Base-by-base conservation (phyloP, 2,797 vertebrate genomes). In the Amazona ochrocephala region DNA sequence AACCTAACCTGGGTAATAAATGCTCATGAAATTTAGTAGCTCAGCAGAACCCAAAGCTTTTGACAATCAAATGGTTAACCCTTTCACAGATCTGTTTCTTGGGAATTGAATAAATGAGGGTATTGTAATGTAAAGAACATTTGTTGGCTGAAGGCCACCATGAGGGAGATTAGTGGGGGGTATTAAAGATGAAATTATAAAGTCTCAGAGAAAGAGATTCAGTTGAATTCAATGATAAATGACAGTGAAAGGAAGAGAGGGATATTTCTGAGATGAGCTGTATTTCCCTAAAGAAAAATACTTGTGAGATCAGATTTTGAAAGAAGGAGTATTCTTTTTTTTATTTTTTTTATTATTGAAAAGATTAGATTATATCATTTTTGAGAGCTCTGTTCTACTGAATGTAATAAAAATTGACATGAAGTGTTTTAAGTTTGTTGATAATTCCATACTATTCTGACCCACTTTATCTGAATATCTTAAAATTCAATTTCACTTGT, bases 391-490 rank as follows among this genome's bases (percentile, higher is more conserved):
- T 95, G 93, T 96, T 94, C 85, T 95, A 95, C 87, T 90, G 66
- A 95, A 96, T 92, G 86, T 96, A 97, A 97, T 97, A 96, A 97
- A 97, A 97, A 97, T 96, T 96, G 96, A 95, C 91, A 96, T 93
- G 93, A 97, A 96, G 80, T 96, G 61, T 97, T 97, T 97, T 94
- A 97, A 96, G 94, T 94, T 97, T 98, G 91, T 97, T 97, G 97
- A 95, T 97, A 95, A 96, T 96, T 97, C 95, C 75, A 92, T 94
- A 97, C 93, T 94, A 78, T 88, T 96, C 88, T 96, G 94, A 95
- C 96, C 93, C 95, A 94, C 91, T 97, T 97, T 97, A 97, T 97
- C 95, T 97, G 93, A 97, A 96, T 96, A 94, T 96, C 95, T 95
- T 97, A 96, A 96, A 96, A 96, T 97, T 97, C 94, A 95, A 96